Percentiles rank a stretch among this genome's conserved stretches.
phyloP scores from a whole-genome alignment of 1,140 invertebrate genomes.

The Chrysomallon squamiferum region DNA sequence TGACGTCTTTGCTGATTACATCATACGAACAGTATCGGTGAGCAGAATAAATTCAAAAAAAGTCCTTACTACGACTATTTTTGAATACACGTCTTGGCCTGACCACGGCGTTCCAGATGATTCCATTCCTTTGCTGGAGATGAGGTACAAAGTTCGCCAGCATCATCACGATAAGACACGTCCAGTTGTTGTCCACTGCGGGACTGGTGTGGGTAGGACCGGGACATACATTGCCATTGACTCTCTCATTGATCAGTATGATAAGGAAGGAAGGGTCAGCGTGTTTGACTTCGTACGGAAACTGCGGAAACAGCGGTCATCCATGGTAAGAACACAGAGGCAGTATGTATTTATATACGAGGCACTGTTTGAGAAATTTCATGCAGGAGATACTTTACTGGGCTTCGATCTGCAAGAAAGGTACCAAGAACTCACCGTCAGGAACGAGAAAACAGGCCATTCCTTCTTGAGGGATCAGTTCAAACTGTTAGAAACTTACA shows the following conservation, averaged over 20 bases:
- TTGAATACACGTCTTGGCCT: conserved; percentile 99
- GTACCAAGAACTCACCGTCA: conserved; percentile 45
- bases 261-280: conserved; percentile 51
- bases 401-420: conserved; percentile 40
- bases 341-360: conserved; percentile 62
- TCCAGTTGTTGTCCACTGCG: conserved; percentile 96
- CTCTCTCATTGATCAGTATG: conserved; percentile 52
- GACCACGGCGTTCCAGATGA: conserved; percentile 98
- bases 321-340: conserved; percentile 57
- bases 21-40: conserved; percentile 38
- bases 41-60: not conserved
- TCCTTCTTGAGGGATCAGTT: conserved; percentile 58
- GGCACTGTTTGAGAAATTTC: conserved; percentile 54
- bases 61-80: conserved; percentile 47
- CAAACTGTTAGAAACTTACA: conserved; percentile 43
- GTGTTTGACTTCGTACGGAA: conserved; percentile 50
- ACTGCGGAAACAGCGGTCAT: conserved; percentile 50
- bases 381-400: conserved; percentile 41
- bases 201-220: conserved; percentile 64
- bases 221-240: conserved; percentile 60
- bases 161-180: conserved; percentile 65
- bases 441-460: conserved; percentile 44
- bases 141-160: conserved; percentile 83
- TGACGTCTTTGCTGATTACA: conserved; percentile 49
- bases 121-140: conserved; percentile 96